A percentile compares a stretch with the other conserved stretches of the same genome.
These are phyloP conservation scores for Prunella fulvescens DNA, from an alignment of 2,113 vertebrate genomes.

Conservation along the genomic window DNA sequence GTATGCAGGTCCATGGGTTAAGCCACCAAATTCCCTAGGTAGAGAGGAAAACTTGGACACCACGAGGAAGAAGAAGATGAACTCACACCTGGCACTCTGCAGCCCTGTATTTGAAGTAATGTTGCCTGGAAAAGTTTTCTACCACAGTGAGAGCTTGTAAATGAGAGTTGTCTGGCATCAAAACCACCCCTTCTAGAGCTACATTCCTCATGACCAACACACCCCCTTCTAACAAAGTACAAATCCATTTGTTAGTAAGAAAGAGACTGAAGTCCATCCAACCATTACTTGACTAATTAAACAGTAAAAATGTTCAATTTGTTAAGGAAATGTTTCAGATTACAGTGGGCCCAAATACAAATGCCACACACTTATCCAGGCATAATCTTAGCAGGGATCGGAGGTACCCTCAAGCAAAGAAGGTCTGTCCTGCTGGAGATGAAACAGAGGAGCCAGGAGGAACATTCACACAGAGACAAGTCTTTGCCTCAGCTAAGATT, in stretches of 20 bases:
- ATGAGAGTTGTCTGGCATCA: background rate
- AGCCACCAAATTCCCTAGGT: background rate
- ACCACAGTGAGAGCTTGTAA: background rate
- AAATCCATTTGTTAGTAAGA: background rate
- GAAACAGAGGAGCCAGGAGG: background rate
- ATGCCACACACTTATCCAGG: constrained; percentile 33
- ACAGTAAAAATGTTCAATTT: constrained; percentile 11
- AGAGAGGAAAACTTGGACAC: background rate
- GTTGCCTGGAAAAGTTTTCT: background rate
- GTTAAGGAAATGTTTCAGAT: constrained; percentile 36
- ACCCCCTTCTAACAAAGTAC: background rate
- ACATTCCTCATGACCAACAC: constrained; percentile 18
- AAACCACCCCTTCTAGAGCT: background rate
- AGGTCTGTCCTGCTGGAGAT: background rate
- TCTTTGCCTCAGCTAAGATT: background rate
- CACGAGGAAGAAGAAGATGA: background rate
- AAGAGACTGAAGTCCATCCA: constrained; percentile 21
- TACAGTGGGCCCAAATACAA: background rate
- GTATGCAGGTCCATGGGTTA: background rate
- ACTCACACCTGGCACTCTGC: background rate
- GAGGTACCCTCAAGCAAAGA: constrained; percentile 10
- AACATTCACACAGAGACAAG: background rate
- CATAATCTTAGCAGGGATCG: constrained; percentile 34
- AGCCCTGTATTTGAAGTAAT: background rate
- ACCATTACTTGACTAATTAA: constrained; percentile 55